These are phyloP conservation scores for Suricata suricatta DNA, from an alignment of 2,113 vertebrate species.

Conservation along the genomic window DNA sequence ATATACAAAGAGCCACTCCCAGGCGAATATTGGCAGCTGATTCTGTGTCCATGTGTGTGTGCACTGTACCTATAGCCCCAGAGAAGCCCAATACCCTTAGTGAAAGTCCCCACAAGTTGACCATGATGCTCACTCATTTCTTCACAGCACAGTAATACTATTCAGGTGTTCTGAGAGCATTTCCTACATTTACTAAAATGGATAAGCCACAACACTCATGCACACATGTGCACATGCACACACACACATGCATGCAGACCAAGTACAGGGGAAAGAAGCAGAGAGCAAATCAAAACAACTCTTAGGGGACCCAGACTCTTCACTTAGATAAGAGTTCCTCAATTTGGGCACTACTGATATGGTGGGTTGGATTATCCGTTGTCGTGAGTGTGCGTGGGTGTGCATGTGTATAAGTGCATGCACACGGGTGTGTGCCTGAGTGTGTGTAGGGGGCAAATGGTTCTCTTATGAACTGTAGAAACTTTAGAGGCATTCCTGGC, in stretches of 20 bases:
- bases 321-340: neutral
- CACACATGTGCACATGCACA: neutral
- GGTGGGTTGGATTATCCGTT: neutral
- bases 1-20: neutral
- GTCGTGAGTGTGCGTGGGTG: neutral
- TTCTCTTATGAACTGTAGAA: neutral
- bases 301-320: neutral
- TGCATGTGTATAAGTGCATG: too few species aligned
- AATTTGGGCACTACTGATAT: neutral
- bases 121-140: neutral
- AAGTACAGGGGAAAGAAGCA: neutral
- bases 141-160: neutral
- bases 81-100: neutral
- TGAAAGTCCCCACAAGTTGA: constrained; percentile 25
- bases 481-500: constrained; percentile 31
- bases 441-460: neutral
- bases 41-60: neutral
- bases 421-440: too few species aligned
- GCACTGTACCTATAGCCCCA: neutral
- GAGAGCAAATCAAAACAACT: constrained; percentile 26
- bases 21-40: neutral
- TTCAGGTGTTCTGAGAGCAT: neutral
- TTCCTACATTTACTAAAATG: neutral
- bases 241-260: neutral
- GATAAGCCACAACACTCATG: neutral